A percentile compares a stretch with the other conserved stretches of the same genome.
These are phyloP conservation scores for Galagoides demidoff DNA, from an alignment of 2,797 vertebrate species.

Conservation along the genomic window DNA sequence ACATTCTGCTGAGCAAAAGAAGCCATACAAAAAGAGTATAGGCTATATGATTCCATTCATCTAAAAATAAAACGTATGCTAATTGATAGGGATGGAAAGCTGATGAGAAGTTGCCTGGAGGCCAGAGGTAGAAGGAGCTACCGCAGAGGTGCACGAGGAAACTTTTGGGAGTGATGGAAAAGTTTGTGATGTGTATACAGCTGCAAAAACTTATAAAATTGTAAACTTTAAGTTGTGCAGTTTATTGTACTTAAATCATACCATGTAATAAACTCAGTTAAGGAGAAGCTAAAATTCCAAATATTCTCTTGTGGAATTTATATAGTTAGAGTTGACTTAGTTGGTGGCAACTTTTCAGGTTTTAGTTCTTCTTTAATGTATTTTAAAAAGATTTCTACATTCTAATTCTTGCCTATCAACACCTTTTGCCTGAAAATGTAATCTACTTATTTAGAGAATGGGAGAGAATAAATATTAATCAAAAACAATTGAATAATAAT, in stretches of 20 bases:
- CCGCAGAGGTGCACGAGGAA: not conserved
- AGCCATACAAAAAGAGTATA: not conserved
- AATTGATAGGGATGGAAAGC: not conserved
- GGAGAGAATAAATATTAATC: not conserved
- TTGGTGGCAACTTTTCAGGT: not conserved
- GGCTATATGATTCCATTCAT: not conserved
- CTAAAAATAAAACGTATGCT: not conserved
- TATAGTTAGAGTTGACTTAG: not conserved
- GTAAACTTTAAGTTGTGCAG: not conserved
- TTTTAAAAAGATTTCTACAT: not conserved
- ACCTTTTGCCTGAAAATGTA: constrained; percentile 28
- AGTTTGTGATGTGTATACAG: not conserved
- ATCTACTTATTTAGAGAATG: not conserved
- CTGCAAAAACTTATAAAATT: not conserved
- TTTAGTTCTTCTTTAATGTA: not conserved
- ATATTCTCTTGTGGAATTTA: constrained; percentile 28
- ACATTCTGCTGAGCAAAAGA: not conserved
- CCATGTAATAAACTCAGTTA: not conserved
- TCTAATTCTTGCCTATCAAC: not conserved
- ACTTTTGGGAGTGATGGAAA: not conserved
- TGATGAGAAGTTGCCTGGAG: not conserved
- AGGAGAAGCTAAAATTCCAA: constrained; percentile 15
- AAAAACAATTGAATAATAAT: constrained; percentile 47
- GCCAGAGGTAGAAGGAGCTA: not conserved
- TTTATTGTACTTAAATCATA: not conserved